Evolutionary conservation across 2,113 vertebrate genomes (phyloP).

Genomic region (Etheostoma cragini): DNA sequence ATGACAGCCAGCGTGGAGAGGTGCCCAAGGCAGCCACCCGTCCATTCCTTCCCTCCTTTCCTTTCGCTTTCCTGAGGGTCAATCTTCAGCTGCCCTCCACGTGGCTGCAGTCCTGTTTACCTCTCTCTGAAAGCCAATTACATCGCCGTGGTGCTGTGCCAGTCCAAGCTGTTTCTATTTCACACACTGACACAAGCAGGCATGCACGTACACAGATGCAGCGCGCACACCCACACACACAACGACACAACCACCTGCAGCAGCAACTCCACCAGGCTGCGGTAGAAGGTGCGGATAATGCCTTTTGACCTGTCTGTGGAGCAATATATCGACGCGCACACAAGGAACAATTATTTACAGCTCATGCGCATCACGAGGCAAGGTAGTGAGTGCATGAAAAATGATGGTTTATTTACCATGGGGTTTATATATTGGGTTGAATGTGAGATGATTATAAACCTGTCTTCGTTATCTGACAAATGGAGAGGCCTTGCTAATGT

Average conservation of each 20-base stretch:
- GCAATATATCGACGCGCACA: slow-evolving; percentile 59
- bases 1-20: slow-evolving; percentile 71
- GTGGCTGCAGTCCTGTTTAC: slow-evolving; percentile 80
- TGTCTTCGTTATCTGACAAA: slow-evolving; percentile 80
- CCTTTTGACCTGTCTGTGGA: slow-evolving; percentile 69
- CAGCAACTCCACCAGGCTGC: slow-evolving; percentile 58
- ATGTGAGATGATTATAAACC: slow-evolving; percentile 77
- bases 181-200: slow-evolving; percentile 54
- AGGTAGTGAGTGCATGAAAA: slow-evolving; percentile 65
- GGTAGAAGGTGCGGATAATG: slow-evolving; percentile 49
- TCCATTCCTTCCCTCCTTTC: slow-evolving; percentile 27
- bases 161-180: slow-evolving; percentile 65
- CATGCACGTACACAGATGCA: slow-evolving; percentile 58
- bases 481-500: slow-evolving; percentile 71
- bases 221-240: slow-evolving; percentile 18
- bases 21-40: slow-evolving; percentile 74
- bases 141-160: slow-evolving; percentile 63
- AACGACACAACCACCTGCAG: slow-evolving; percentile 71
- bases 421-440: slow-evolving; percentile 73
- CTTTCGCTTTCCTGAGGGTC: slow-evolving; percentile 81
- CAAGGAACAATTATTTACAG: slow-evolving; percentile 67
- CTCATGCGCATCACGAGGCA: slow-evolving; percentile 53
- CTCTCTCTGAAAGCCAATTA: slow-evolving; percentile 83
- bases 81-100: slow-evolving; percentile 74
- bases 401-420: slow-evolving; percentile 71